Evolutionary conservation across 1,140 invertebrate species (phyloP).

Genomic region (Mycetomoellerius zeteki): DNA sequence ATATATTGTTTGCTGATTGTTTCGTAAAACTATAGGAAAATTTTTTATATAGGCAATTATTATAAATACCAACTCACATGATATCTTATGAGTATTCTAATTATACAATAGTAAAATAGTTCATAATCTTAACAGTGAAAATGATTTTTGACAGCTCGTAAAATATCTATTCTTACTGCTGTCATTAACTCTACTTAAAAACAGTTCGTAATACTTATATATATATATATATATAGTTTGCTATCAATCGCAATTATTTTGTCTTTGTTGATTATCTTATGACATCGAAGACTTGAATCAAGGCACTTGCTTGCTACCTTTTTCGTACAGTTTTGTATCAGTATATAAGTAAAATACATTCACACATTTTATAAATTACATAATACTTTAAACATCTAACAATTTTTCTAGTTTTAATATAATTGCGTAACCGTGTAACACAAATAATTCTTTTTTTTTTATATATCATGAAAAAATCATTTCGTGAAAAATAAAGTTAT

Average conservation of each 20-base stretch:
- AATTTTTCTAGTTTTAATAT: conserved; percentile 12
- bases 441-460: too few relatives aligned
- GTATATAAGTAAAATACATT: background rate
- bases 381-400: conserved; percentile 26
- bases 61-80: conserved; percentile 42
- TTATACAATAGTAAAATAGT: conserved; percentile 27
- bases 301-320: conserved; percentile 66
- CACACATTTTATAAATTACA: conserved; percentile 50
- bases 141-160: conserved; percentile 21
- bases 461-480: too few relatives aligned
- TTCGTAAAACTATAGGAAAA: conserved; percentile 44
- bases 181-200: conserved; percentile 2
- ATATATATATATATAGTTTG: background rate
- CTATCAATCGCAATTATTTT: conserved; percentile 12
- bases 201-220: background rate
- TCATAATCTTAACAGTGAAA: background rate
- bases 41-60: conserved; percentile 16
- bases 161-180: background rate
- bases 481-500: too few relatives aligned
- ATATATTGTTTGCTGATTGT: conserved; percentile 68
- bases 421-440: too few relatives aligned
- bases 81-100: conserved; percentile 41
- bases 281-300: conserved; percentile 45
- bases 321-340: conserved; percentile 5
- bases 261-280: background rate